Evolutionary conservation across 2,797 vertebrate species (phyloP), one percentile per base, ranked within the genome.

Genomic region (Phrynocephalus forsythii): DNA sequence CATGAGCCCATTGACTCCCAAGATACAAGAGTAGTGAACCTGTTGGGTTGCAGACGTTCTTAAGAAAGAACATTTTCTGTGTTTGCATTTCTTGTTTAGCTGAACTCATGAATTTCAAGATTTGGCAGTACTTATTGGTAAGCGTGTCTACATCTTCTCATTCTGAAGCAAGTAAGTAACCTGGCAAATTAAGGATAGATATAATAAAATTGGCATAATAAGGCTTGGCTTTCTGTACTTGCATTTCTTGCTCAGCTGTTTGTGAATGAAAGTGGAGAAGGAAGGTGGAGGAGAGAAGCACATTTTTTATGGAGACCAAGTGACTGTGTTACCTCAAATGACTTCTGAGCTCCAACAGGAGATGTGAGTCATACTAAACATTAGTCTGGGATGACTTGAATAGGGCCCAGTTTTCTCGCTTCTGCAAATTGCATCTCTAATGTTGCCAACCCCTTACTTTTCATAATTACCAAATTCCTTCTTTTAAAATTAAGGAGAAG

Each of bases 341-440:
- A 92, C 91, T 95, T 66, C 68, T 91, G 86, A 95, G 92, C 56
- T 82, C 60, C 63, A 81, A 63, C 60, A 56, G 30, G 44, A 75
- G 87, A 90, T 84, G 38, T 86, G 93, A 95, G 91, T 96, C 94
- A 90, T 91, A 94, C 93, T 94, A 92, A 95, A 93, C 92, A 92
- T 95, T 94, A 95, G 92, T 95, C 94, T 95, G 91, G 94, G 82
- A 94, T 90, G 93, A 79, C 91, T 85, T 92, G 87, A 90, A 69
- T 93, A 92, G 90, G 92, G 93, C 83, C 63, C 89, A 33, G 86
- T 92, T 93, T 88, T 91, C 38, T 69, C 5, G 87, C 92, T 8
- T 73, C 84, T 68, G 38, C 22, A 26, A 82, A 68, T 86, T 90
- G 80, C 50, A 84, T 81, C 38, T 69, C 79, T 93, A 86, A 85